Evolutionary conservation across 2,113 vertebrate genomes (phyloP).

Genomic region (Aspiorhynchus laticeps): DNA sequence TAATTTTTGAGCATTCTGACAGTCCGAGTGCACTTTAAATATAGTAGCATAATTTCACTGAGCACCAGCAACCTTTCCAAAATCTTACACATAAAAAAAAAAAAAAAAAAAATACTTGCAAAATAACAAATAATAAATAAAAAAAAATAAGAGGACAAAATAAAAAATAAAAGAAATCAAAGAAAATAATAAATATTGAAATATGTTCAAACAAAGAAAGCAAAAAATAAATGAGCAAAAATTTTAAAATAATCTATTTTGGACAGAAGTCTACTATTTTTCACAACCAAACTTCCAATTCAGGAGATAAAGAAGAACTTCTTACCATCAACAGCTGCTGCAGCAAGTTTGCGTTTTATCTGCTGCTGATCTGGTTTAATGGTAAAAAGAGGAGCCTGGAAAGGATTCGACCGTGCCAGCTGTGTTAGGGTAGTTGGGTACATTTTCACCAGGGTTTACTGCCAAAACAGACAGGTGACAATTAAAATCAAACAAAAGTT

Average conservation of each 20-base stretch:
- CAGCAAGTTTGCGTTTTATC: constrained; percentile 74
- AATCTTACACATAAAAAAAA: neutral
- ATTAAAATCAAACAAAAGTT: neutral
- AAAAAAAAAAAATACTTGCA: neutral
- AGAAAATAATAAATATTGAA: neutral
- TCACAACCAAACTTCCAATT: neutral
- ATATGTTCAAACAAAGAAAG: neutral
- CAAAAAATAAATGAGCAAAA: neutral
- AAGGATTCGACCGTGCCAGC: constrained; percentile 85
- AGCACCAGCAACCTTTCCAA: neutral
- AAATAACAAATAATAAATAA: neutral
- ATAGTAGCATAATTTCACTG: neutral
- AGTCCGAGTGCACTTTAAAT: neutral
- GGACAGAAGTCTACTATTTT: neutral
- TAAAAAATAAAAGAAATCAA: neutral
- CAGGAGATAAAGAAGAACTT: neutral
- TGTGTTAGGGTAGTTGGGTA: constrained; percentile 80
- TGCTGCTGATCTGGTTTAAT: constrained; percentile 71
- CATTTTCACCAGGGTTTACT: constrained; percentile 66
- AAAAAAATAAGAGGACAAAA: neutral
- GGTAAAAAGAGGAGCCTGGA: constrained; percentile 84
- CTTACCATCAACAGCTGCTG: constrained; percentile 82
- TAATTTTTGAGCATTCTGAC: neutral
- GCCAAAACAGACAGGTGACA: neutral
- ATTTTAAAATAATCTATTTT: neutral